phyloP scores from a whole-genome alignment of 2,888 invertebrate genomes.

The Eristalis tenax region DNA sequence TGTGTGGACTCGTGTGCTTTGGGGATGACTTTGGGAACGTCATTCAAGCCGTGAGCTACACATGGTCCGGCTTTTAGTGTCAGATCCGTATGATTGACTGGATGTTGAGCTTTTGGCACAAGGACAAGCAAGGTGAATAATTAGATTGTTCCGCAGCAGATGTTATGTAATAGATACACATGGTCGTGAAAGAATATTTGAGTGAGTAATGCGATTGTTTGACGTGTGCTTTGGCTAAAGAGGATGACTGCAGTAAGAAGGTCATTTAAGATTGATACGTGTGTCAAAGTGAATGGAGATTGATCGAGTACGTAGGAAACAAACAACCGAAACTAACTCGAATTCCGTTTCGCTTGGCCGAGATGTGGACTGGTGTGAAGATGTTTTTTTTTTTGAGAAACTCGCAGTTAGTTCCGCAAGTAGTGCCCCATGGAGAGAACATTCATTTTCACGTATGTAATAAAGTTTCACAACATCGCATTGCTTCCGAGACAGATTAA shows the following conservation, averaged over 20 bases:
- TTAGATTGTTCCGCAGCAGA: conserved; percentile 9
- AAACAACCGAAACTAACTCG: not conserved
- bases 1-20: not conserved
- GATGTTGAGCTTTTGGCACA: conserved; percentile 29
- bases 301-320: not conserved
- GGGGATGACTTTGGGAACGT: not conserved
- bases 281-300: conserved; percentile 1
- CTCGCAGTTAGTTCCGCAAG: not conserved
- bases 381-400: too few species aligned
- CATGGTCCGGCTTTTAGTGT: conserved; percentile 60
- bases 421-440: not conserved
- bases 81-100: conserved; percentile 58
- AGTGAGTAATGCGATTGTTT: not conserved
- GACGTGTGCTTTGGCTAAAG: not conserved
- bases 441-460: not conserved
- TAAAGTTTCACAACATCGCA: not conserved
- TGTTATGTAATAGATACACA: conserved; percentile 31
- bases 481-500: too few species aligned
- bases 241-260: conserved; percentile 42
- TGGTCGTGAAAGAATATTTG: not conserved
- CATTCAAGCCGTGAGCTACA: conserved; percentile 9
- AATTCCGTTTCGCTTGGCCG: not conserved
- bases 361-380: not conserved
- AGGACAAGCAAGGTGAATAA: conserved; percentile 1
- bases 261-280: conserved; percentile 27